Conservation (phyloP, 2,113 vertebrate genomes). For the Alouatta palliata region DNA sequence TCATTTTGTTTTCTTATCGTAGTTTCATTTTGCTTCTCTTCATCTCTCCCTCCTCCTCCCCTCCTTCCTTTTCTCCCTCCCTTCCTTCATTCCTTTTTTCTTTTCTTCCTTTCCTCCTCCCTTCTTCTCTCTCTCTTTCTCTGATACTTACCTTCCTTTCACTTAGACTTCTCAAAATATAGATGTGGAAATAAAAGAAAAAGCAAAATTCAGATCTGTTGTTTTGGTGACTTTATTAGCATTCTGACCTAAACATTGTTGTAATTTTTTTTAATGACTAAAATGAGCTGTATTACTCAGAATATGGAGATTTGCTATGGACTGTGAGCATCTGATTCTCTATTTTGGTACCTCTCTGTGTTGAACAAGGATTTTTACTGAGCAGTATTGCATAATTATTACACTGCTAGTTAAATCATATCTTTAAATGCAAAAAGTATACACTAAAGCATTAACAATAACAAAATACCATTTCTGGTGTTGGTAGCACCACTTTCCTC, state of each 20-base stretch:
- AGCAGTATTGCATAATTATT: background rate
- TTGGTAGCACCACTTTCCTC: background rate
- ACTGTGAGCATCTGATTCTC: background rate
- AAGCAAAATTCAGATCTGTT: background rate
- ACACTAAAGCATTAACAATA: background rate
- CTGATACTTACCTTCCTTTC: background rate
- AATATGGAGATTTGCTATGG: background rate
- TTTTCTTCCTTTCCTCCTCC: accelerated
- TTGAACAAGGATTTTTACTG: background rate
- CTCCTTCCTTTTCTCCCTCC: background rate
- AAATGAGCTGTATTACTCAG: background rate
- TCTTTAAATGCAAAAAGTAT: background rate
- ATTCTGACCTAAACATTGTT: background rate
- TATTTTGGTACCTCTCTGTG: background rate
- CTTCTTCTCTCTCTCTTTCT: background rate
- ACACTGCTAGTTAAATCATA: background rate
- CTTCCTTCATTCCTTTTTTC: accelerated
- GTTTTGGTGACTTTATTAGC: constrained; percentile 4
- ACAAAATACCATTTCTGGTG: background rate
- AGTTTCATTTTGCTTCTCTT: background rate
- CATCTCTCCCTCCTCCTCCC: no score
- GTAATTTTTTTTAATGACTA: background rate
- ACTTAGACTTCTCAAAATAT: background rate
- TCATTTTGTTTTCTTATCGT: background rate
- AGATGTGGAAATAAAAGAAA: background rate